Base-by-base conservation (phyloP, 92 coral and sea anemone species). In the Epizoanthus fatuus region DNA sequence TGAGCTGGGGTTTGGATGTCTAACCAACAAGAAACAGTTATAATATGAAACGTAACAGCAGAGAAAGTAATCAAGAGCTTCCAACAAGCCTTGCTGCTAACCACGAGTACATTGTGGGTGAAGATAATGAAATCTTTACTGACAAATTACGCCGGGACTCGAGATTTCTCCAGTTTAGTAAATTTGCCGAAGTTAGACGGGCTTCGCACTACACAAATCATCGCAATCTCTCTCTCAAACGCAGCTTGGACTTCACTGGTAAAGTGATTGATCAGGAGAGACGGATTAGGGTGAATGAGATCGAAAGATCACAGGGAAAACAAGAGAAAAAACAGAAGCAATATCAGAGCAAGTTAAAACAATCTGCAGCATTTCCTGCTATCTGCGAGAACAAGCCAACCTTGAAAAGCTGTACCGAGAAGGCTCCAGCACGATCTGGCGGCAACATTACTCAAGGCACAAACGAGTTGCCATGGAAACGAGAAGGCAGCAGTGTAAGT, bases 101-200 rank as follows among this genome's bases (percentile, higher is more conserved):
- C 3, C 22, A 56, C 4, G 71, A 77, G 39, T 60, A 29, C n/a
- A 42, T 77, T 77, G 14, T 77, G 13, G 82, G 82, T 2, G 82
- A 77, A 10, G 47, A 60, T 10, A 59, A 44, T 12, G 70, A 60
- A 20, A 49, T 37, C 16, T 64, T 59, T 45, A 71, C 85, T 32
- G 91, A 92, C 25, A 89, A 95, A 42, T 72, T 92, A 32, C 96
- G 96, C 5, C 87, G 90, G 62, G 98, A 94, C 12, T 90, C 96
- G 11, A 85, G 96, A 44, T 95, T 90, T 72, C 95, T 94, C 39
- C 96, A 88, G 49, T 90, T 75, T 29, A 94, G 98, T 58, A 72
- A 85, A 57, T 86, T 86, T 76, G 75, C 72, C 12, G 89, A 78
- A 49, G 80, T 79, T 17, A 89, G 98, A 55, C 91, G 94, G 3